These are phyloP conservation scores for Cerceris ruficornis DNA, from an alignment of 2,888 invertebrate species.

Conservation along the genomic window DNA sequence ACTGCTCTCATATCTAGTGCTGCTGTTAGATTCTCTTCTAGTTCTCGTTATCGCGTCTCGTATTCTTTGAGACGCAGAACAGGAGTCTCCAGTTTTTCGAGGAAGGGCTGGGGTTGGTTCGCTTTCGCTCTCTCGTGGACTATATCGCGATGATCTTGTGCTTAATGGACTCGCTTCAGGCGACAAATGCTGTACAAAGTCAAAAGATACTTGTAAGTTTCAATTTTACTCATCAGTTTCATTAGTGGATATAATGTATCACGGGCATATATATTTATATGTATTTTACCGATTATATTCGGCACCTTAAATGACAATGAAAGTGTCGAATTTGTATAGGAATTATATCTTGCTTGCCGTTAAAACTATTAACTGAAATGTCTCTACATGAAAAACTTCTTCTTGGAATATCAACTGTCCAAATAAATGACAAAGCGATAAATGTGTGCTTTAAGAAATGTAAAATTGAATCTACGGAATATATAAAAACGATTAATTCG, in stretches of 20 bases:
- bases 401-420: too few species aligned
- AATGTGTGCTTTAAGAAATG: too few species aligned
- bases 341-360: too few species aligned
- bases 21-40: constrained; percentile 79
- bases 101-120: constrained; percentile 80
- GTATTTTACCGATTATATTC: too few species aligned
- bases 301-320: too few species aligned
- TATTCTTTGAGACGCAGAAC: constrained; percentile 78
- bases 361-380: too few species aligned
- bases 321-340: too few species aligned
- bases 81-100: constrained; percentile 77
- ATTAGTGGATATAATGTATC: background rate
- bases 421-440: too few species aligned
- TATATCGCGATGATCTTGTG: constrained; percentile 79
- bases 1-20: constrained; percentile 79
- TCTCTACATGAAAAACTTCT: too few species aligned
- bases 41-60: constrained; percentile 79
- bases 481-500: too few species aligned
- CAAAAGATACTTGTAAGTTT: background rate
- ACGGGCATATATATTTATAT: too few species aligned
- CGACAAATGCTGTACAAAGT: constrained; percentile 75
- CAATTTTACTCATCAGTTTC: background rate
- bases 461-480: too few species aligned
- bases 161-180: constrained; percentile 80
- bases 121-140: constrained; percentile 80